phyloP scores from a whole-genome alignment of 2,888 invertebrate species.

The Ichneumon xanthorius region DNA sequence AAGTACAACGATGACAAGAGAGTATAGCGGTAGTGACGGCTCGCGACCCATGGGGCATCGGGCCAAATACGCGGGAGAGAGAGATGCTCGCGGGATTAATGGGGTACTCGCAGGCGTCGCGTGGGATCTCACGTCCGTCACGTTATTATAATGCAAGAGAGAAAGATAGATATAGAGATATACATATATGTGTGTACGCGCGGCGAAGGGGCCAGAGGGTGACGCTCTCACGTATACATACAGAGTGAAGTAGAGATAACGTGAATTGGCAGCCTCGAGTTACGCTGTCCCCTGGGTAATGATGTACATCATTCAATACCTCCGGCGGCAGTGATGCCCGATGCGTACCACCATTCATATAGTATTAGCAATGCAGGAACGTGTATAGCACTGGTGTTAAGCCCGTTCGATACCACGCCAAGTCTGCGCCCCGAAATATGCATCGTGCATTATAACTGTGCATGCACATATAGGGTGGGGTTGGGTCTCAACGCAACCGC shows the following conservation, averaged over 20 bases:
- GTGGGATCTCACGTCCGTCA: conserved; percentile 65
- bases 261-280: conserved; percentile 77
- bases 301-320: conserved; percentile 77
- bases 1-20: conserved; percentile 39
- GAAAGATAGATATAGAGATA: conserved; percentile 43
- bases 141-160: conserved; percentile 62
- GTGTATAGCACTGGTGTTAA: neutral
- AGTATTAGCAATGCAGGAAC: conserved; percentile 9
- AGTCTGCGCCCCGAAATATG: neutral
- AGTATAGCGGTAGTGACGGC: conserved; percentile 51
- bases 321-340: conserved; percentile 54
- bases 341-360: conserved; percentile 26
- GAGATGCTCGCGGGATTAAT: conserved; percentile 65
- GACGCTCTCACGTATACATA: neutral
- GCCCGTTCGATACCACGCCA: conserved; percentile 13
- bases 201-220: conserved; percentile 16
- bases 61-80: conserved; percentile 49
- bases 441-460: neutral
- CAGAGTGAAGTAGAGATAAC: conserved; percentile 45
- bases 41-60: conserved; percentile 64
- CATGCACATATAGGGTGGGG: neutral
- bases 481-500: neutral
- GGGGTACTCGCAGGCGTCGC: conserved; percentile 60
- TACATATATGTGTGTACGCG: conserved; percentile 17
- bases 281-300: conserved; percentile 76